Conservation (phyloP, 2,888 invertebrate genomes). For the Anaspis maculata region DNA sequence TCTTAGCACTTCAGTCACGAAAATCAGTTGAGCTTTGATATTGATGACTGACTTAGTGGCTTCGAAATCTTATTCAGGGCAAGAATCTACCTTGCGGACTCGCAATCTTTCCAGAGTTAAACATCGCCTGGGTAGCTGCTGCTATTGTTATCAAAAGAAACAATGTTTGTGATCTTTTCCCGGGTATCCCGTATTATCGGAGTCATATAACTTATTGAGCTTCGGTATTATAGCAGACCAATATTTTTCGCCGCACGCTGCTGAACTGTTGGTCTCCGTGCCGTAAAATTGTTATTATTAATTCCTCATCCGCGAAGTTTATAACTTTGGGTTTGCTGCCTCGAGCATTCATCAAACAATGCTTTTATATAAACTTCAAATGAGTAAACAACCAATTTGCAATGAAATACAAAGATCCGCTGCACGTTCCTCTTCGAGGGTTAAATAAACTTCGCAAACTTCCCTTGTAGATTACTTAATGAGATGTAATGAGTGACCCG, state of each 20-base stretch:
- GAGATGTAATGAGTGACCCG: slow-evolving; percentile 13
- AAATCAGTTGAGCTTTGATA: no score
- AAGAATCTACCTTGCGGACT: no score
- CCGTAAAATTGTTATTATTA: neutral
- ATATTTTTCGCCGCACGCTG: neutral
- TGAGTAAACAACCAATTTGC: slow-evolving; percentile 18
- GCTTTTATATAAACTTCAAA: slow-evolving; percentile 17
- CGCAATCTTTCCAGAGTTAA: no score
- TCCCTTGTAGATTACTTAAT: slow-evolving; percentile 11
- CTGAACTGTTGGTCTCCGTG: neutral
- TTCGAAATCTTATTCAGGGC: no score
- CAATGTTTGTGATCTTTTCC: no score
- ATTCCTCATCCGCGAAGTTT: neutral
- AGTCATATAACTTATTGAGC: no score
- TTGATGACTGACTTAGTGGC: no score
- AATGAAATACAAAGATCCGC: slow-evolving; percentile 13
- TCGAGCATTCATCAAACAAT: slow-evolving; percentile 16
- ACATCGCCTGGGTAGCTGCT: no score
- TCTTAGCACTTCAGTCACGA: no score
- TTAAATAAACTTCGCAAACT: slow-evolving; percentile 8
- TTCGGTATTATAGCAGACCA: neutral
- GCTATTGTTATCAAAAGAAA: no score
- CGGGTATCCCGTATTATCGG: no score
- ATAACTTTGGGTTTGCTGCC: slow-evolving; percentile 2
- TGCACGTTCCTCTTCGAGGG: slow-evolving; percentile 9